These are phyloP conservation scores for Paedocypris sp. DNA, from an alignment of 2,113 vertebrate genomes.

Conservation along the genomic window DNA sequence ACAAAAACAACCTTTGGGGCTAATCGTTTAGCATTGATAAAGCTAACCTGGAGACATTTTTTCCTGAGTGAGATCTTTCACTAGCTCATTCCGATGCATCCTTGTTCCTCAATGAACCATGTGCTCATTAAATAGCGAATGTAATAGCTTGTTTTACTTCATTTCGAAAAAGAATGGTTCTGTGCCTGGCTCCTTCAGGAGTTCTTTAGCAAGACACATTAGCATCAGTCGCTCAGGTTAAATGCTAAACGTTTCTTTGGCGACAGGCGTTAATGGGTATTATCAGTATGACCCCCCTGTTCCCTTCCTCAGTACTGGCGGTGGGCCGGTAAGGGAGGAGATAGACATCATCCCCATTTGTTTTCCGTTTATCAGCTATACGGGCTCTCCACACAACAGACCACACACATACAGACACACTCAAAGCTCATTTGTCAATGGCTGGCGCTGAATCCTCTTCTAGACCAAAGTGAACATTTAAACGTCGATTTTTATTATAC, in stretches of 20 bases:
- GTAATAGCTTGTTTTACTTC: background rate
- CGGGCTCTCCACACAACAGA: constrained; percentile 8
- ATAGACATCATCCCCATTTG: constrained; percentile 36
- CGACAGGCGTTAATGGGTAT: constrained; percentile 48
- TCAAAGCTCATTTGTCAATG: constrained; percentile 16
- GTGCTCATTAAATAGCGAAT: no score
- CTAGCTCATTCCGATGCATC: no score
- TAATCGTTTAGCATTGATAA: no score
- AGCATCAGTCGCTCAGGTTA: constrained; percentile 20
- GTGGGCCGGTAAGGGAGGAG: constrained; percentile 29
- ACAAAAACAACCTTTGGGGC: no score
- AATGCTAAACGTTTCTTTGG: constrained; percentile 28
- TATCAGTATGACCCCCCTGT: constrained; percentile 45
- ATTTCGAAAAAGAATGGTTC: background rate
- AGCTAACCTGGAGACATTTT: no score
- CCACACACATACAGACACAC: constrained; percentile 25
- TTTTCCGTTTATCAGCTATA: constrained; percentile 33
- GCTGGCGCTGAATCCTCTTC: constrained; percentile 27
- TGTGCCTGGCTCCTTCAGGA: background rate
- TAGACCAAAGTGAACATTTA: constrained; percentile 8
- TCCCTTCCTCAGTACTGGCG: background rate
- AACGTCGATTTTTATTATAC: background rate
- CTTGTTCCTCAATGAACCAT: no score
- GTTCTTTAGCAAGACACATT: constrained; percentile 42
- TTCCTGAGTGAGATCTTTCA: no score